Evolutionary conservation across 2,113 vertebrate species (phyloP), one percentile per base, ranked within the genome.

Genomic region (Psittacus erithacus): DNA sequence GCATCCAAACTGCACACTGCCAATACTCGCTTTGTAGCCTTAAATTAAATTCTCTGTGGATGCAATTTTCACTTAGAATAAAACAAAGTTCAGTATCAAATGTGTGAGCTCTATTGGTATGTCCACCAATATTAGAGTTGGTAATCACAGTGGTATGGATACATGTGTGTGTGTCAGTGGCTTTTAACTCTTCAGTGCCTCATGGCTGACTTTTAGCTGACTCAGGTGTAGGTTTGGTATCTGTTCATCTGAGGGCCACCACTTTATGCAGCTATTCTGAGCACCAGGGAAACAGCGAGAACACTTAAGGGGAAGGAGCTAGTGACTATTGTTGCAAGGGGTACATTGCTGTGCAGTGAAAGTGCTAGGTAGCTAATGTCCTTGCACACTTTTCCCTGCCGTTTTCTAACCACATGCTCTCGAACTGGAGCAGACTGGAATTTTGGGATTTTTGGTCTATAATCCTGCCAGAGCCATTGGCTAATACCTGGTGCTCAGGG

Each of bases 11-110:
- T 82, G 43, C 27, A 47, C 29, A 0, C 52, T 86, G 63, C 24
- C 41, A 67, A 44, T 76, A 13, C 44, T 74, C 90, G n/a, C 46
- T 83, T 67, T 65, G 18, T 39, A 92, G 64, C 86, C 55, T 47
- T 82, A 76, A 90, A 91, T 75, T 44, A 78, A 68, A 63, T 71
- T 95, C 50, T 70, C 60, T 75, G 50, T 47, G 83, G 92, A 49
- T 57, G 31, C 50, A 17, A 59, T 71, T 77, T 93, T 78, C 38
- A 33, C 9, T 3, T 63, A 71, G 53, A 88, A 35, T 46, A 55
- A 55, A 88, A 13, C 20, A 64, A 87, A 95, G 70, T 52, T 68
- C 27, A 29, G 2, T 41, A 41, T 83, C 49, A 78, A 18, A 71
- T 90, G 53, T 62, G 1, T 17, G 87, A 86, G 49, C 29, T 89